Evolutionary conservation across 2,888 invertebrate genomes (phyloP), one percentile per base, ranked within the genome.

Genomic region (Dynastes tityus): DNA sequence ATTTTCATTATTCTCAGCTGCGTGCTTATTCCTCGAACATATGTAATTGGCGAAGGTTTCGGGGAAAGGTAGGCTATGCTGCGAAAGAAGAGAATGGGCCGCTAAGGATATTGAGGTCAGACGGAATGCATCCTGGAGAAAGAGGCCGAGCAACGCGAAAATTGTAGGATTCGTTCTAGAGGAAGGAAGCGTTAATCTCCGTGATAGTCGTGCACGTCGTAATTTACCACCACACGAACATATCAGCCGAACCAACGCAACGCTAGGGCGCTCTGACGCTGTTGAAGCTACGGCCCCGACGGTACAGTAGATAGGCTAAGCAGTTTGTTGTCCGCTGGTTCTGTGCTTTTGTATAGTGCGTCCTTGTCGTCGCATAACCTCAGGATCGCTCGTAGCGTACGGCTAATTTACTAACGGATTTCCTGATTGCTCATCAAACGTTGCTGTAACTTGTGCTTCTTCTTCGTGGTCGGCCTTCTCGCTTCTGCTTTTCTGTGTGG

Each of bases 401-500:
- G 78, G 78, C 70, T 81, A 81, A 80, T 79, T 80, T 79, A 77
- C 76, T 81, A 78, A 79, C 80, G 79, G 80, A 81, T 81, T 78
- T 80, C 81, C 79, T 80, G 78, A 81, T 79, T 81, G 77, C 80
- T 79, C 80, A 80, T 81, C 80, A 80, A 79, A 74, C 32, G 32
- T 2, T 74, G 79, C 70, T 29, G 45, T 65, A 76, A 3, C 16
- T 27, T 58, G 55, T 22, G 22, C 55, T 58, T 22, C 55, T 58
- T 58, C 55, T 58, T 58, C 55, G 55, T 58, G 37, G 40, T 64
- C 3, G 37, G 37, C 32, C 13, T 40, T 64, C n/a, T 37, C 45
- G 65, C 65, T 45, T 67, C 45, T 22, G 40, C n/a, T 45, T 67
- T 67, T 37, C 11, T 45, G 65, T 22, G 16, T 67, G 22, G 22